Percentiles rank a stretch among this genome's conserved stretches.
Evolutionary conservation across 2,113 vertebrate genomes (phyloP).

Genomic region (Gallinago paraguaiae): DNA sequence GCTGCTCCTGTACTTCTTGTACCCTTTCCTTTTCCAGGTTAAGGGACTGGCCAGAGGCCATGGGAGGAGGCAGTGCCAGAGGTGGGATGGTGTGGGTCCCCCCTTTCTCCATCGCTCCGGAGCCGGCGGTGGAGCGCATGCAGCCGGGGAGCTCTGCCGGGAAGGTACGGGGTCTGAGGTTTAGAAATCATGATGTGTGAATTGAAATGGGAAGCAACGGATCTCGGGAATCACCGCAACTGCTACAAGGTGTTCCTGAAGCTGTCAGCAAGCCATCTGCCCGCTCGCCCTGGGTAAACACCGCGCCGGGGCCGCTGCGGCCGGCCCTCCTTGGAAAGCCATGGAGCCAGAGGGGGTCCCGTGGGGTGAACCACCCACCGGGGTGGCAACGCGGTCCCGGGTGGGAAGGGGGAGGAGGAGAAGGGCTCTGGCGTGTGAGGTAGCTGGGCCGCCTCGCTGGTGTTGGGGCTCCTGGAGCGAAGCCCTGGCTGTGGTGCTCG

Average conservation of each 20-base stretch:
- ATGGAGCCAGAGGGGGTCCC: background rate
- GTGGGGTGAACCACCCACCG: rapidly evolving
- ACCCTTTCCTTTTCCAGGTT: background rate
- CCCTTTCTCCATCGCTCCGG: rapidly evolving
- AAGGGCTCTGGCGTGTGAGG: background rate
- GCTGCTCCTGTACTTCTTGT: background rate
- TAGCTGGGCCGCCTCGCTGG: rapidly evolving
- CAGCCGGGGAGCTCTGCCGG: background rate
- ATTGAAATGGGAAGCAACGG: conserved; percentile 70
- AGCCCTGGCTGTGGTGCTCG: background rate
- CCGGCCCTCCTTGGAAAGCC: background rate
- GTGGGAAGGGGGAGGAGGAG: background rate
- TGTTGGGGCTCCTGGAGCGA: background rate
- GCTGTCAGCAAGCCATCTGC: conserved; percentile 69
- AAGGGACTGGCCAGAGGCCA: background rate
- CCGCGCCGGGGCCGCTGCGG: background rate
- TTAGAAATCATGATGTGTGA: conserved; percentile 71
- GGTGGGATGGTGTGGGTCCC: background rate
- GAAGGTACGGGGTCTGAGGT: conserved; percentile 59
- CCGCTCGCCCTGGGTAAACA: conserved; percentile 39
- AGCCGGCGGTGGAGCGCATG: background rate
- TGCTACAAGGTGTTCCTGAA: conserved; percentile 70
- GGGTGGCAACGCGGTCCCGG: background rate
- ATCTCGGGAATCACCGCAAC: conserved; percentile 55
- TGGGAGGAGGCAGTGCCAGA: background rate